Conservation (phyloP, 2,113 vertebrate species). For the Mormyrus lacerda region DNA sequence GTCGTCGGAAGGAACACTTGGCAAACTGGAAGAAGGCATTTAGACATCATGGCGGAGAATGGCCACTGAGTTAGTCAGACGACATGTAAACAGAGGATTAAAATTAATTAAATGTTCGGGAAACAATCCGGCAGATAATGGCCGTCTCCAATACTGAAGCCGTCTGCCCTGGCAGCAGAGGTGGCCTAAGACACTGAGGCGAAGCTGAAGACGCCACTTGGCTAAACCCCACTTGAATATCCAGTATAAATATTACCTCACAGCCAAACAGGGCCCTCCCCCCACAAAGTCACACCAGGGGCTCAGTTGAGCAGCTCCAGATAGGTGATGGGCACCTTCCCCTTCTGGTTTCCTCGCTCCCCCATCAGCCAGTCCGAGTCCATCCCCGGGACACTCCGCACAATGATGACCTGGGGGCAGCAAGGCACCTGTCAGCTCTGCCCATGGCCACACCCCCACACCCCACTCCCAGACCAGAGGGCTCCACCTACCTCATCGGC, state of each 20-base stretch:
- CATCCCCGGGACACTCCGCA: conserved; percentile 87
- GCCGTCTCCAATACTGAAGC: conserved; percentile 57
- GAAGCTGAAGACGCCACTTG: conserved; percentile 64
- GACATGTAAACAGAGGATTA: conserved; percentile 68
- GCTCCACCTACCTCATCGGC: conserved; percentile 85
- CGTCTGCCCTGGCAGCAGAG: conserved; percentile 48
- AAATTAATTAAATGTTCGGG: conserved; percentile 52
- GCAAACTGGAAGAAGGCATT: conserved; percentile 35
- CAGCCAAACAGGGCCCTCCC: conserved; percentile 31
- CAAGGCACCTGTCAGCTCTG: conserved; percentile 17
- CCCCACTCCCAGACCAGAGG: neutral
- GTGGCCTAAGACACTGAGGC: conserved; percentile 53
- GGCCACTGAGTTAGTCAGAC: conserved; percentile 68
- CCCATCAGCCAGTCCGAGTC: conserved; percentile 98
- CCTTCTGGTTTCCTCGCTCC: conserved; percentile 89
- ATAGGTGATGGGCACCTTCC: conserved; percentile 97
- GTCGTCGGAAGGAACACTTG: conserved; percentile 22
- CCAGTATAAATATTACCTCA: conserved; percentile 70
- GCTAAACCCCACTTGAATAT: conserved; percentile 62
- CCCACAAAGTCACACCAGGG: conserved; percentile 43
- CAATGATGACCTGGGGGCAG: conserved; percentile 79
- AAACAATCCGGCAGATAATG: conserved; percentile 44
- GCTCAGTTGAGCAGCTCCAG: conserved; percentile 92
- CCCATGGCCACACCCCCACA: neutral
- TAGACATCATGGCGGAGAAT: conserved; percentile 60